Evolutionary conservation across 2,113 vertebrate species (phyloP).

Genomic region (Phaethornis superciliosus): DNA sequence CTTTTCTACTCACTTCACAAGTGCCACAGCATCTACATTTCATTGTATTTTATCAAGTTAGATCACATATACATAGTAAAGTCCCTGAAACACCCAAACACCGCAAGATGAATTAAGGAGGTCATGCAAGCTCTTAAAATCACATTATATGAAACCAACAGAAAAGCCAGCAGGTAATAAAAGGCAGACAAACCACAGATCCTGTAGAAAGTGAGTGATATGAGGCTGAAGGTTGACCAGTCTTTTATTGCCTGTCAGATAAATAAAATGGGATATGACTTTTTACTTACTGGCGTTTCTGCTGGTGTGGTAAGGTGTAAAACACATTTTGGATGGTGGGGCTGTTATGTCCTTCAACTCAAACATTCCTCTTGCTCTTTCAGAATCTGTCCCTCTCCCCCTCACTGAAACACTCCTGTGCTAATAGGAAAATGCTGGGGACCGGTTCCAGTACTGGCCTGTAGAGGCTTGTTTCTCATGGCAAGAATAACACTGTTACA

Average conservation of each 20-base stretch:
- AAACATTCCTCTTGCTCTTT: not conserved
- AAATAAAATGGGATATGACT: not conserved
- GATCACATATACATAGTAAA: constrained; percentile 45
- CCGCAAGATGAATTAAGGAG: constrained; percentile 41
- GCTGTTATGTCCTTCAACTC: not conserved
- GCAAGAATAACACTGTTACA: not conserved
- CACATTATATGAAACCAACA: constrained; percentile 13
- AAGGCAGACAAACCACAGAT: constrained; percentile 11
- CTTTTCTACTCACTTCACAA: constrained; percentile 20
- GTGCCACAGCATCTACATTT: constrained; percentile 5
- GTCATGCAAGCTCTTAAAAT: not conserved
- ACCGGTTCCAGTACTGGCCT: not conserved
- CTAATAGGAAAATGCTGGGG: not conserved
- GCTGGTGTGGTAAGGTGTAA: not conserved
- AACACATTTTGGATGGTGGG: not conserved
- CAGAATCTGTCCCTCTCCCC: not conserved
- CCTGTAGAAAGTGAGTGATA: constrained; percentile 1
- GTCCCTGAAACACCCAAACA: not conserved
- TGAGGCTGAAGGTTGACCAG: not conserved
- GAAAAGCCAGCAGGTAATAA: not conserved
- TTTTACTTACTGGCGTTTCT: not conserved
- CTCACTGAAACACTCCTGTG: not conserved
- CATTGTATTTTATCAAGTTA: constrained; percentile 51
- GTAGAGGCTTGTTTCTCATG: not conserved
- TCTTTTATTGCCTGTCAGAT: constrained; percentile 4